Evolutionary conservation across 37 sponge, comb jelly and placozoan species (phyloP).

Genomic region (Beroe ovata): DNA sequence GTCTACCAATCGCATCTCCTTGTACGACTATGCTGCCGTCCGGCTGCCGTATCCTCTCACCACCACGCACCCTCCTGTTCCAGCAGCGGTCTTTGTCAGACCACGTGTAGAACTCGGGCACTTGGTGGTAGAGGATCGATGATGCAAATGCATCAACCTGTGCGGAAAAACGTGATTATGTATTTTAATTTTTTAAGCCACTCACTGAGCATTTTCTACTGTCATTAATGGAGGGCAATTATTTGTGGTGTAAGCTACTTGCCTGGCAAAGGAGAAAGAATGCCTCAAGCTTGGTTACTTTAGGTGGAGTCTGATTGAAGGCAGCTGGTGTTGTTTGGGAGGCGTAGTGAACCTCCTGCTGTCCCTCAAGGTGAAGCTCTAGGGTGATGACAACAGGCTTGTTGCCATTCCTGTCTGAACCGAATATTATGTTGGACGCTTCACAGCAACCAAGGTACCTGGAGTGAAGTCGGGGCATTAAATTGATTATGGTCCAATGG

Average conservation of each 20-base stretch:
- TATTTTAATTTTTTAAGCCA: no score
- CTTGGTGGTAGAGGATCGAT: constrained; percentile 32
- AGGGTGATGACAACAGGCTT: constrained; percentile 66
- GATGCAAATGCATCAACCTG: constrained; percentile 67
- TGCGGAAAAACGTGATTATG: no score
- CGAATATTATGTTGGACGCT: constrained; percentile 71
- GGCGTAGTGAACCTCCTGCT: constrained; percentile 69
- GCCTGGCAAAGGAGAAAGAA: neutral
- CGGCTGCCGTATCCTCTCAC: no score
- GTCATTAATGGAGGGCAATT: constrained; percentile 61
- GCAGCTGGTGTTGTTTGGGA: constrained; percentile 25
- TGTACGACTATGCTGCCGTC: no score
- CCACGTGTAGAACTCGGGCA: neutral
- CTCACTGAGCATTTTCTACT: no score
- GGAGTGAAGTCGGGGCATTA: no score
- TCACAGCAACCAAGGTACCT: constrained; percentile 69
- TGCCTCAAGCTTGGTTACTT: neutral
- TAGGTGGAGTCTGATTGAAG: neutral
- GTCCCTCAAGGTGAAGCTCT: constrained; percentile 71
- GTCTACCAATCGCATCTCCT: no score
- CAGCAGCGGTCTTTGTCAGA: no score
- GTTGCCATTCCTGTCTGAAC: constrained; percentile 69
- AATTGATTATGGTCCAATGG: no score
- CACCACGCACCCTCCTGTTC: no score
- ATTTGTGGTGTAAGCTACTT: constrained; percentile 32